Conservation (phyloP, 1,140 invertebrate species). For the Lepidurus packardi region DNA sequence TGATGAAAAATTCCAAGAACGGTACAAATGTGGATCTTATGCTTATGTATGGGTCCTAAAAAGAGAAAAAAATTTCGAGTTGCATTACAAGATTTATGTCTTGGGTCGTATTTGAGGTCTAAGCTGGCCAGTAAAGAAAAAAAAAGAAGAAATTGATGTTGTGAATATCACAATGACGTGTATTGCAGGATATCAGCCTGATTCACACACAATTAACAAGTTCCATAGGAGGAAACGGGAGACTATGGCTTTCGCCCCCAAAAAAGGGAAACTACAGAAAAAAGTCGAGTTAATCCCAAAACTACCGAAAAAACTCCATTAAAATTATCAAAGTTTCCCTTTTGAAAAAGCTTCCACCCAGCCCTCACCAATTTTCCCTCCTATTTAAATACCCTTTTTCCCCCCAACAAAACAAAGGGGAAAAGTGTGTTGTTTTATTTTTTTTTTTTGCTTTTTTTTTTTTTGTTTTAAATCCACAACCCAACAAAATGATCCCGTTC, state of each 20-base stretch:
- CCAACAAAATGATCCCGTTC: not conserved
- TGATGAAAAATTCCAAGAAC: too few species aligned
- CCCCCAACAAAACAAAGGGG: not conserved
- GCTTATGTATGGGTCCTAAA: too few species aligned
- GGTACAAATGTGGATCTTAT: too few species aligned
- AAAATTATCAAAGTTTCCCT: not conserved
- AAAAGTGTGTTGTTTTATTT: not conserved
- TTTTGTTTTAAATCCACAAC: not conserved
- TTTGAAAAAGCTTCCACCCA: not conserved
- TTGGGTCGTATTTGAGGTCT: too few species aligned
- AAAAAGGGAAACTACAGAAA: not conserved
- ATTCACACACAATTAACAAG: not conserved
- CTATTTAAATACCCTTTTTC: not conserved
- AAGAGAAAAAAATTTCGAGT: too few species aligned
- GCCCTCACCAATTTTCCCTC: not conserved
- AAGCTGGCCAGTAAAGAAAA: too few species aligned
- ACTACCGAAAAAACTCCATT: not conserved
- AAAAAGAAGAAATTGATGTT: not conserved
- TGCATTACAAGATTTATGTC: too few species aligned
- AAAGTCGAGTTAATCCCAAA: not conserved
- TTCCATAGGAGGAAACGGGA: constrained; percentile 8
- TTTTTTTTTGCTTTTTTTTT: not conserved
- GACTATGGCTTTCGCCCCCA: not conserved
- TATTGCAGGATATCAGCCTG: constrained; percentile 9
- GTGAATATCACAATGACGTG: constrained; percentile 8